Evolutionary conservation across 2,888 invertebrate species (phyloP), one percentile per base, ranked within the genome.

Genomic region (Eristalis intricaria): DNA sequence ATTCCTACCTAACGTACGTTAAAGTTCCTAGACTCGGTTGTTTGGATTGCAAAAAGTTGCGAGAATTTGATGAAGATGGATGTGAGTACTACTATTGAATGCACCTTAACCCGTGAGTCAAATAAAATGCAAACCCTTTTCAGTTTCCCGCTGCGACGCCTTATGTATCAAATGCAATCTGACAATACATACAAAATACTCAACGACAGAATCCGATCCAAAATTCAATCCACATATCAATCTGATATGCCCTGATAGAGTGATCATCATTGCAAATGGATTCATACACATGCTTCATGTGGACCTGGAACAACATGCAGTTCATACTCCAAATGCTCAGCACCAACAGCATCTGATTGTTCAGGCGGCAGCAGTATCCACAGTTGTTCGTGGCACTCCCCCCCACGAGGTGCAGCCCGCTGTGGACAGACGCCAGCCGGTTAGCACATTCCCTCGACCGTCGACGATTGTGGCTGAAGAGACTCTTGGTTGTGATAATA

Each of bases 101-200:
- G 0, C 13, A 8, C 7, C 32, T 10, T 32, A 32, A 43, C 1
- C 50, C 3, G 13, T 23, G 26, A 26, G 23, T 8, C 26, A 15
- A 26, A 4, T 60, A 23, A 38, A n/a, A 40, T 32, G 22, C 40
- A 22, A 7, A 63, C 66, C 23, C 11, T 7, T 71, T 85, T 92
- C 92, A 93, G 94, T 94, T 90, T 93, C 94, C 84, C 95, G 95
- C 90, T 95, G 95, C 90, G 94, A 96, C 71, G 95, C 95, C 91
- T 93, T 96, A 89, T 99, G 99, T 92, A 94, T 97, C 79, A 96
- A 96, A 91, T 98, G 99, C 92, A 97, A 98, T 91, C 96, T 98
- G 90, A 97, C 98, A 65, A 95, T 98, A 89, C 98, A 99, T 93
- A 97, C 98, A 89, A 97, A 97, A 91, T 98, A 98, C 92, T 97